Conservation (phyloP, 92 coral and sea anemone species). For the Hydrozoanthus gracilis region DNA sequence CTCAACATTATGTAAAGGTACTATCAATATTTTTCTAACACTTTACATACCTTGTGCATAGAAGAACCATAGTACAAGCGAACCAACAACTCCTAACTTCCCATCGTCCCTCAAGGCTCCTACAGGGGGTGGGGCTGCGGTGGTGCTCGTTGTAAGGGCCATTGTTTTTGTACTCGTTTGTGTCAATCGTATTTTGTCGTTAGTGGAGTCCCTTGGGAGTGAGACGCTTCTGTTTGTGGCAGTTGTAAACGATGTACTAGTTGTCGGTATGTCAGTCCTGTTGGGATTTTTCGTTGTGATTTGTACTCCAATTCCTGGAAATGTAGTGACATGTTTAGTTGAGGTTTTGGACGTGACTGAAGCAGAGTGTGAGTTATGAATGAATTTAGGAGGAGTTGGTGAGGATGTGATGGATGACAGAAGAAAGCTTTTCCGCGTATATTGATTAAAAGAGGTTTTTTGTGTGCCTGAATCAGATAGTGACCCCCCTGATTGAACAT, state of each 20-base stretch:
- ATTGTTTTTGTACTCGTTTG: constrained; percentile 16
- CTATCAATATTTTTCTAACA: neutral
- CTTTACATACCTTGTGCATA: constrained; percentile 36
- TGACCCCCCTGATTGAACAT: neutral
- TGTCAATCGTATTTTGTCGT: neutral
- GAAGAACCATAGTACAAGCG: constrained; percentile 39
- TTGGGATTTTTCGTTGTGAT: constrained; percentile 39
- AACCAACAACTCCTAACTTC: constrained; percentile 33
- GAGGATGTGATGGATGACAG: neutral
- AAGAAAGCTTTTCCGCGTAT: neutral
- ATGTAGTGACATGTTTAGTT: constrained; percentile 42
- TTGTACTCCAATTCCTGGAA: constrained; percentile 43
- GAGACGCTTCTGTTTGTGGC: neutral
- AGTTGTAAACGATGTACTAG: constrained; percentile 18
- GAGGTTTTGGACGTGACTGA: constrained; percentile 1
- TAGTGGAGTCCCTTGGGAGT: neutral
- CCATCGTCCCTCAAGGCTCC: constrained; percentile 14
- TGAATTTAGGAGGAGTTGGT: neutral
- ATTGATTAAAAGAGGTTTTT: neutral
- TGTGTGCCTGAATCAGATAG: neutral
- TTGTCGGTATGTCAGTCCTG: constrained; percentile 42
- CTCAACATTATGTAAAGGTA: neutral
- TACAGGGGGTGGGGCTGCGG: constrained; percentile 8
- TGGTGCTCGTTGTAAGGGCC: constrained; percentile 18
- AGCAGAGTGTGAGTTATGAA: neutral